Evolutionary conservation across 2,888 invertebrate species (phyloP), one percentile per base, ranked within the genome.

Genomic region (Diarsia brunnea): DNA sequence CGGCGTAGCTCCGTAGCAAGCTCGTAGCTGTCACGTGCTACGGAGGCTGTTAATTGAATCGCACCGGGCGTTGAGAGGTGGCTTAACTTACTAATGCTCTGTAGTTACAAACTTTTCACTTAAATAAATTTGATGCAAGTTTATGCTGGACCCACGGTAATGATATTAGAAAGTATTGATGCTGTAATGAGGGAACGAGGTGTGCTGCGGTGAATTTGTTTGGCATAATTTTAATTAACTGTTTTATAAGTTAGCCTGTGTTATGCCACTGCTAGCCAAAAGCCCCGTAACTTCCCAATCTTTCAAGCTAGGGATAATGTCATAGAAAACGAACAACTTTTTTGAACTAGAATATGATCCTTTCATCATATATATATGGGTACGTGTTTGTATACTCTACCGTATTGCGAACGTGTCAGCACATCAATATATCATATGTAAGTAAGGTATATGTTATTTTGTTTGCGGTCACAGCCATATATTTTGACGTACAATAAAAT

Each of bases 1-100:
- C 89, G 8, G 38, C 38, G 38, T 38, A 85, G 84, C 87, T 67
- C 79, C 80, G 89, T 90, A 89, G 90, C 89, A 82, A 84, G 79
- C 74, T 80, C 87, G 90, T 87, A 88, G 88, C 87, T 74, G 88
- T 82, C 92, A 91, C 91, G 90, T 90, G 91, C 91, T 91, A 91
- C 92, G 92, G 79, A 93, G 93, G 93, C 89, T 92, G 91, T 91
- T 93, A 92, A 93, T 94, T 92, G 90, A 90, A 92, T 92, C 89
- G 86, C 86, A 87, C 87, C 90, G 88, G 88, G 79, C 90, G 91
- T 86, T 89, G 90, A 91, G 92, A 93, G 92, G 92, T 91, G 89
- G 88, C 90, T 83, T 84, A 88, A 85, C 88, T 88, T 88, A 83
- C 84, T 88, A 88, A 88, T 83, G 77, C 82, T 76, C 80, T 81